Percentiles rank a stretch among this genome's conserved stretches.
Evolutionary conservation across 2,888 invertebrate genomes (phyloP).

Genomic region (Iselma pallidipennis): DNA sequence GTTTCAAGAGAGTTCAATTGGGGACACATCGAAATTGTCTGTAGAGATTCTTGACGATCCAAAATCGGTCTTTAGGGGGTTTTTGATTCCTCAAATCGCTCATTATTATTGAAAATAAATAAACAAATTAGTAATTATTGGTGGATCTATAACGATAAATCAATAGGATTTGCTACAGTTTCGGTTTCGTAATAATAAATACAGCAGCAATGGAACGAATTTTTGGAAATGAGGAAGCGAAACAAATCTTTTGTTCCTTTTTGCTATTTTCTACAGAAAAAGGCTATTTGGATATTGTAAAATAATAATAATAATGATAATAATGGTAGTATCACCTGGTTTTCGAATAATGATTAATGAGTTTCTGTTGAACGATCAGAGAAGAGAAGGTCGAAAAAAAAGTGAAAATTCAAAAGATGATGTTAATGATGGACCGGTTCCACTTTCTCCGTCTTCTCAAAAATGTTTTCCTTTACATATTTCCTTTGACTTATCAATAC

Average conservation of each 20-base stretch:
- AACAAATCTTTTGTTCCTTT: no score
- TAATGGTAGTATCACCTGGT: no score
- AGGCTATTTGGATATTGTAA: no score
- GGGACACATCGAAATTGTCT: conserved; percentile 17
- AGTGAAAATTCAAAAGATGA: background rate
- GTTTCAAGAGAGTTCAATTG: conserved; percentile 21
- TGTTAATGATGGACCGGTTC: background rate
- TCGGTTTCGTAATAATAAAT: no score
- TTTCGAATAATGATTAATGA: no score
- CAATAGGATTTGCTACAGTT: background rate
- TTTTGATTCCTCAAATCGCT: conserved; percentile 1
- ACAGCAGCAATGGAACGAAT: background rate
- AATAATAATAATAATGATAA: no score
- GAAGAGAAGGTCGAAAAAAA: background rate
- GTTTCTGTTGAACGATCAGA: no score
- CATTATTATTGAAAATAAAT: background rate
- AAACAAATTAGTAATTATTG: no score
- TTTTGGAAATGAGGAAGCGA: background rate
- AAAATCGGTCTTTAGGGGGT: background rate
- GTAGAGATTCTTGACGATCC: background rate
- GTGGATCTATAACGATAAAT: background rate
- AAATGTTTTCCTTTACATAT: no score
- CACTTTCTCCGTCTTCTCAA: background rate
- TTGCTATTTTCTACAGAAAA: no score
- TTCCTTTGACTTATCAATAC: no score